Percentiles rank a stretch among this genome's conserved stretches.
These are phyloP conservation scores for Bettongia penicillata DNA, from an alignment of 2,113 vertebrate species.

Conservation along the genomic window DNA sequence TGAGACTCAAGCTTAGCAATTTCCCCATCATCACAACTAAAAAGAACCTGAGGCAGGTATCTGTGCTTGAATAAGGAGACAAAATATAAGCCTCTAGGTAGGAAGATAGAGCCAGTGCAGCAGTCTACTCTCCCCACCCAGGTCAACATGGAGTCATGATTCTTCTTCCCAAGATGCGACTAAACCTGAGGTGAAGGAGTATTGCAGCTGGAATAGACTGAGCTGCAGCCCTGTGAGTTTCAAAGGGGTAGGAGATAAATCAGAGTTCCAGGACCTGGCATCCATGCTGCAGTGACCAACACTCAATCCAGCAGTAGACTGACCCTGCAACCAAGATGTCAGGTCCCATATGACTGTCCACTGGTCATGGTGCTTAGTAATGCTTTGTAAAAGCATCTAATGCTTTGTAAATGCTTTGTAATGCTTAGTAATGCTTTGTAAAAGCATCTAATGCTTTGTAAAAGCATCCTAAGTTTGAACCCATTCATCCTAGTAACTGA, in stretches of 20 bases:
- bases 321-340: neutral
- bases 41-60: neutral
- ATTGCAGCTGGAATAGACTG: neutral
- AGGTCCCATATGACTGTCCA: neutral
- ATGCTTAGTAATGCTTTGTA: neutral
- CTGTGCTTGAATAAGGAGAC: neutral
- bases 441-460: neutral
- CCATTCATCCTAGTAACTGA: neutral
- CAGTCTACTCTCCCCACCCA: neutral
- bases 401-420: neutral
- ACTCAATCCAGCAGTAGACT: neutral
- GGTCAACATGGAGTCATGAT: neutral
- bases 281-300: neutral
- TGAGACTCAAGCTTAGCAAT: neutral
- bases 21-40: neutral
- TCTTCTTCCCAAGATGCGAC: neutral
- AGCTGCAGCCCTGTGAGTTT: neutral
- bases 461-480: neutral
- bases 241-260: neutral
- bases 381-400: neutral
- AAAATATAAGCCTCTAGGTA: neutral
- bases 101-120: neutral
- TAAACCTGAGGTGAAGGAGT: neutral
- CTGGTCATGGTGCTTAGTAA: neutral
- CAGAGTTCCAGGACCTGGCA: neutral